These are phyloP conservation scores for Diarsia brunnea DNA, from an alignment of 2,888 invertebrate species.

Conservation along the genomic window DNA sequence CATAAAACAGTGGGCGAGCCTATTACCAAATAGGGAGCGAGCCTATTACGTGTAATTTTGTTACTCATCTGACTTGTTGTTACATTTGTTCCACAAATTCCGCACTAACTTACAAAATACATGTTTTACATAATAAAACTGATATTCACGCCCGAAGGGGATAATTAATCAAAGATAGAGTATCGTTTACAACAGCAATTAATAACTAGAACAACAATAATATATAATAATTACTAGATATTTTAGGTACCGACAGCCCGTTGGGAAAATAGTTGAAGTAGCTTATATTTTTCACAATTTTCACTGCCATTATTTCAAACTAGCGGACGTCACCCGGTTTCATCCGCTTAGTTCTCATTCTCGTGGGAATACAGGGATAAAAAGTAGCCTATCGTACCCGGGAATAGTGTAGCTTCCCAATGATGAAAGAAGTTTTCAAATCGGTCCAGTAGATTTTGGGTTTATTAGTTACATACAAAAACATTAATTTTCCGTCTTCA, in stretches of 20 bases:
- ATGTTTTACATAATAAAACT: not conserved
- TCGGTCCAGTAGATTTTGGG: too few relatives aligned
- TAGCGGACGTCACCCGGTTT: too few relatives aligned
- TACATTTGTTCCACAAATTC: not conserved
- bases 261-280: not conserved
- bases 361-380: too few relatives aligned
- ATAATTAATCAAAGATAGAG: constrained; percentile 25
- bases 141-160: constrained; percentile 13
- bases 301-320: too few relatives aligned
- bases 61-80: not conserved
- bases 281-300: not conserved
- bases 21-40: too few relatives aligned
- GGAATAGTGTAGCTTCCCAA: too few relatives aligned
- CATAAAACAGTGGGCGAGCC: too few relatives aligned
- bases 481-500: too few relatives aligned
- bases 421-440: too few relatives aligned
- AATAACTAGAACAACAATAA: constrained; percentile 24
- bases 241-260: not conserved
- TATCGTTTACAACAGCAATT: constrained; percentile 25
- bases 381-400: too few relatives aligned
- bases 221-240: not conserved
- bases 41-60: not conserved
- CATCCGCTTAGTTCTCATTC: too few relatives aligned
- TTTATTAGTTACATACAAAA: too few relatives aligned
- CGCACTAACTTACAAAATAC: not conserved